Evolutionary conservation across 2,888 invertebrate genomes (phyloP).

Genomic region (Drosophila acutilabella): DNA sequence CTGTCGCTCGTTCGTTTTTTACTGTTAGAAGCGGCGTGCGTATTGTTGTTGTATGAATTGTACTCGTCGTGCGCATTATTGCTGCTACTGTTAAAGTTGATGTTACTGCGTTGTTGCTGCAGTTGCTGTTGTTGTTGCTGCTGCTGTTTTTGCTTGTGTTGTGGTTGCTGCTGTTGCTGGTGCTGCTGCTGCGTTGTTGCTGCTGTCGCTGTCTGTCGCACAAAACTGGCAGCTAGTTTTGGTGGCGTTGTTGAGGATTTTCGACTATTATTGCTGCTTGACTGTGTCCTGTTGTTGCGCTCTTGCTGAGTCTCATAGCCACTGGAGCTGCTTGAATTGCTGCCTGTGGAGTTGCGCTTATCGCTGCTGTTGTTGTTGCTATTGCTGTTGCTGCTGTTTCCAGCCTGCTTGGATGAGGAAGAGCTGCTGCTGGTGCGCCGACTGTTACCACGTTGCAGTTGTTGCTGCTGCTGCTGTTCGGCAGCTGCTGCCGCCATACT

Average conservation of each 20-base stretch:
- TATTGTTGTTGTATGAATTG: conserved; percentile 65
- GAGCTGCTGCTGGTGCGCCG: conserved; percentile 53
- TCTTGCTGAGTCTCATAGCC: conserved; percentile 67
- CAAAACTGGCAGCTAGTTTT: conserved; percentile 64
- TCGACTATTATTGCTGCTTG: conserved; percentile 35
- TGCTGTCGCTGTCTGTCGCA: conserved; percentile 44
- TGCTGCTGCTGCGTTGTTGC: conserved; percentile 16
- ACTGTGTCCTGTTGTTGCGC: conserved; percentile 45
- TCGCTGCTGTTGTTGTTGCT: conserved; percentile 53
- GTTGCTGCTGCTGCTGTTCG: conserved; percentile 45
- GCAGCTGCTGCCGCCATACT: conserved; percentile 60
- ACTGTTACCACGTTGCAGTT: conserved; percentile 41
- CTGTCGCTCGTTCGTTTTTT: conserved; percentile 62
- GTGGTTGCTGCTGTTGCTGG: conserved; percentile 38
- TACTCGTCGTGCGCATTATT: conserved; percentile 64
- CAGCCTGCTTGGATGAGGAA: conserved; percentile 47
- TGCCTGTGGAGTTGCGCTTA: conserved; percentile 72
- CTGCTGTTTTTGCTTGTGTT: conserved; percentile 35
- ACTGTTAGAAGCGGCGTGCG: conserved; percentile 68
- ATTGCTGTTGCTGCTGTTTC: conserved; percentile 33
- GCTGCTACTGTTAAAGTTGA: conserved; percentile 50
- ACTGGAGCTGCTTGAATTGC: conserved; percentile 68
- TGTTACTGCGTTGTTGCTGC: conserved; percentile 37
- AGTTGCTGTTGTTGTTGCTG: conserved; percentile 41
- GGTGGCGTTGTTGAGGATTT: conserved; percentile 72